phyloP scores from a whole-genome alignment of 2,113 vertebrate species.

The Sclerurus mexicanus region DNA sequence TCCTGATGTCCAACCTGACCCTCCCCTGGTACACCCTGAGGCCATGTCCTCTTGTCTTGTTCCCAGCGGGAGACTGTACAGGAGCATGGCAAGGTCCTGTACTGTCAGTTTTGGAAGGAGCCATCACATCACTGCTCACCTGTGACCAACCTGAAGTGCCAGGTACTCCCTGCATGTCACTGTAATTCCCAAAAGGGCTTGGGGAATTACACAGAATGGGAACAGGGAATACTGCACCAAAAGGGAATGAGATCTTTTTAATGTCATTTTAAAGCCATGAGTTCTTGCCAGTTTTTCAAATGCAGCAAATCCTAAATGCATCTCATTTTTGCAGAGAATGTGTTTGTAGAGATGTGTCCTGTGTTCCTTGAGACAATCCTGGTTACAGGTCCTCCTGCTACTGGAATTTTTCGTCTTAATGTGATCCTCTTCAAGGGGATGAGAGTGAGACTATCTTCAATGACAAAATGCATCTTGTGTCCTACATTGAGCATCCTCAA shows the following conservation, averaged over 20 bases:
- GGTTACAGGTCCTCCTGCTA: neutral
- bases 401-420: neutral
- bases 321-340: neutral
- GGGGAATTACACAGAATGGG: rapidly evolving
- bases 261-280: rapidly evolving
- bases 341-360: neutral
- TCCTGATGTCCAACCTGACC: neutral
- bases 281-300: neutral
- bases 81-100: rapidly evolving
- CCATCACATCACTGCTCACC: rapidly evolving
- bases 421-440: neutral
- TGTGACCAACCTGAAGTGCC: rapidly evolving
- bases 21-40: neutral
- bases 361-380: neutral
- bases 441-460: neutral
- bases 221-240: rapidly evolving
- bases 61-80: rapidly evolving
- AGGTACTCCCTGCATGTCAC: rapidly evolving
- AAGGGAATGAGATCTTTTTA: neutral
- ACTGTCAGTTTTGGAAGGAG: rapidly evolving
- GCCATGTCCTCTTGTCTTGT: rapidly evolving
- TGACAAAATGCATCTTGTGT: slow-evolving; percentile 14
- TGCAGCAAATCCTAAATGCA: neutral
- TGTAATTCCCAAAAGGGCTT: rapidly evolving
- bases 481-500: neutral